These are phyloP conservation scores for Telmatochromis sp. DNA, from an alignment of 2,113 vertebrate species.

Conservation along the genomic window DNA sequence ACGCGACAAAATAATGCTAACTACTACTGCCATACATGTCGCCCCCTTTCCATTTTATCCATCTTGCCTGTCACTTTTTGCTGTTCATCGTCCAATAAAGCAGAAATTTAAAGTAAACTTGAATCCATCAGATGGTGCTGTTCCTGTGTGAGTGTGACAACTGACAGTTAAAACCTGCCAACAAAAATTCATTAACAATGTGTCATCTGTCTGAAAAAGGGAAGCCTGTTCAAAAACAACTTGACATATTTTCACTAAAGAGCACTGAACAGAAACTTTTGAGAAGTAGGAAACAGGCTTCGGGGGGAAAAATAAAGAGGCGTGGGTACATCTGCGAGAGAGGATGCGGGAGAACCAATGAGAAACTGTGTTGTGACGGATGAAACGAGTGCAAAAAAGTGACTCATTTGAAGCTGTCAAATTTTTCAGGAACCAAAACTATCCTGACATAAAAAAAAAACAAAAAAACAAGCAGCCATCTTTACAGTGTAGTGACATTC, in stretches of 20 bases:
- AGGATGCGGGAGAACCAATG: not conserved
- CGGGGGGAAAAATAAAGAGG: not conserved
- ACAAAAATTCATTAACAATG: conserved; percentile 31
- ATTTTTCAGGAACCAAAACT: not conserved
- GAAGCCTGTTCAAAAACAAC: not conserved
- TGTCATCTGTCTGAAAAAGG: conserved; percentile 9
- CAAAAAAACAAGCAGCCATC: not conserved
- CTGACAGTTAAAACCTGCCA: conserved; percentile 40
- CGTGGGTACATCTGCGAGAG: not conserved
- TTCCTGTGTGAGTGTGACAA: conserved; percentile 23
- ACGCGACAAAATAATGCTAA: not conserved
- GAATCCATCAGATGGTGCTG: conserved; percentile 16
- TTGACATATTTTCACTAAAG: conserved; percentile 1
- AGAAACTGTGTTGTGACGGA: not conserved
- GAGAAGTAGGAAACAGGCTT: not conserved
- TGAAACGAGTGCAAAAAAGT: not conserved
- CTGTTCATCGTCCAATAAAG: not conserved
- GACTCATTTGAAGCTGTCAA: conserved; percentile 2
- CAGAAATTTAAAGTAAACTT: conserved; percentile 11
- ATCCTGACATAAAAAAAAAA: not conserved
- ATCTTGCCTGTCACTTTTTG: not conserved
- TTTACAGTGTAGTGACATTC: not conserved
- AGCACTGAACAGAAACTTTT: not conserved
- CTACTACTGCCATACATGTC: not conserved
- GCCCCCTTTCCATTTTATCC: not conserved